Evolutionary conservation across 2,888 invertebrate species (phyloP), one percentile per base, ranked within the genome.

Genomic region (Chymomyza fuscimana): DNA sequence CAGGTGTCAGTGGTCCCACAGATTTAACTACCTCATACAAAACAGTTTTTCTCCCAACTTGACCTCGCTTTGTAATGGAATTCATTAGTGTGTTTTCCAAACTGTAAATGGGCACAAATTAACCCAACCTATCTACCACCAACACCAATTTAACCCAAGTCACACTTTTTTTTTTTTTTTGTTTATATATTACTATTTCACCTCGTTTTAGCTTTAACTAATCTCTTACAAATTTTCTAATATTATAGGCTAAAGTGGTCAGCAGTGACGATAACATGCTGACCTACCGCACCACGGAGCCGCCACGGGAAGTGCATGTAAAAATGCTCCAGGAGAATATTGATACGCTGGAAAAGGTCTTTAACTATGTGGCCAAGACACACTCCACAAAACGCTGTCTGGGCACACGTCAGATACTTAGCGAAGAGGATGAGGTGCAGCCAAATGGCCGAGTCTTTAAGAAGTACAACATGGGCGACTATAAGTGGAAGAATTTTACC

Each of bases 381-480:
- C 96, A 96, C 93, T 93, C 94, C 9, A 93, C 94, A 61, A 95
- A 95, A 82, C 94, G 94, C 68, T 97, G 97, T 84, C 94, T 98
- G 76, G 99, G 99, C 62, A 98, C 98, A 0, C 93, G 99, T 67
- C 95, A 97, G 86, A 96, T 98, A 82, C 93, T 98, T 58, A 95
- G 96, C 70, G 99, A 98, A 91, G 97, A 98, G 90, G 98, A 99
- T 90, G 99, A 99, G 91, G 92, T 95, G 15, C 99, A 99, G 91
- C 95, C 97, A 1, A 98, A 98, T 90, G 99, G 99, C 62, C 94
- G 97, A 78, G 94, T 98, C 63, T 99, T 99, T 91, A 98, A 98
- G 92, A 99, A 99, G 96, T 97, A 97, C 92, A 96, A 96, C 86
- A 95, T 98, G 95, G 99, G 98, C 64, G 95, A 96, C 52, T 99